Base-by-base conservation (phyloP, 2,888 invertebrate species). In the Zygaena filipendulae region DNA sequence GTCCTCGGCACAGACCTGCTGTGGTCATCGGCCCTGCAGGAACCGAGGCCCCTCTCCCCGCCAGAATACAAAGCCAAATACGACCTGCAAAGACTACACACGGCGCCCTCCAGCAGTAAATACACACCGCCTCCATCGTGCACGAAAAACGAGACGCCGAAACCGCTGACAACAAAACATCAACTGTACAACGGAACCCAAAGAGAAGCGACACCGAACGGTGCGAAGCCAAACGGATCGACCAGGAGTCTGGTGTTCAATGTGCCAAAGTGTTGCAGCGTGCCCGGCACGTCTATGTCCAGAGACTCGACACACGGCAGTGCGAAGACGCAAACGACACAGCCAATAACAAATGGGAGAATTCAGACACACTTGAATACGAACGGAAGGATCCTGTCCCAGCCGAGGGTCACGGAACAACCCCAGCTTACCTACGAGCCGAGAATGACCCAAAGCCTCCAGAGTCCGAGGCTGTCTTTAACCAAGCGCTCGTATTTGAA, bases 11-110 rank as follows among this genome's bases (percentile, higher is more conserved):
- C 46, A 1, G 69, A 71, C 20, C 45, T 68, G 11, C 58, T 72
- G 7, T 74, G 75, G 75, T 52, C 64, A 2, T 30, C 56, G 4
- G 56, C 40, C 26, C 29, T 45, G 2, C 55, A 49, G 12, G 70
- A 70, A 16, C 43, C 49, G 0, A 40, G 59, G 3, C 67, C 72
- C 0, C 34, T 36, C 0, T 49, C 66, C 4, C 72, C 70, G 0
- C 71, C 63, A 0, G 56, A 62, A 21, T 70, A 67, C 39, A 47
- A 42, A 11, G 40, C 49, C 21, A 49, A 39, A 16, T 51, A 42
- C 39, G 49, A 54, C 13, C 30, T 39, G 9, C 35, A 41, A 1
- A n/a, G 39, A 19, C 26, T 27, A 2, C 35, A 24, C 1, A 29
- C 32, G 10, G 30, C 38, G 5, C 21, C 47, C 2, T 38, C 41